phyloP scores from a whole-genome alignment of 2,797 vertebrate genomes.

The Manis pentadactyla region DNA sequence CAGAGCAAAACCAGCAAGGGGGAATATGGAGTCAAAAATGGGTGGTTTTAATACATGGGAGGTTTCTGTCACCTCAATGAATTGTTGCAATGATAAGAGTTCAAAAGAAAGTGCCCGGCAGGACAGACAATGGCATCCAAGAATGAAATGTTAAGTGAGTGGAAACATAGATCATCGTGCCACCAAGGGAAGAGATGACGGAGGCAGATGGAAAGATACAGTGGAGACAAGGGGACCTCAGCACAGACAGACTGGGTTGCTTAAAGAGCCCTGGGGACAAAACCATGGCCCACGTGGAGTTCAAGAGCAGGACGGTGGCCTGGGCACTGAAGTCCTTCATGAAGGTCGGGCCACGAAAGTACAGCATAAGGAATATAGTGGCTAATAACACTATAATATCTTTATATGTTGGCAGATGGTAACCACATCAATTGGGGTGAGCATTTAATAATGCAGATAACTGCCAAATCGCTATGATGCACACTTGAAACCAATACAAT shows the following conservation, averaged over 20 bases:
- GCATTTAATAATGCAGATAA: too few species aligned
- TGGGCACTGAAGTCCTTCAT: background rate
- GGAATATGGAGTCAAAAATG: background rate
- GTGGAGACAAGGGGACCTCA: too few species aligned
- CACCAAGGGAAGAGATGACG: background rate
- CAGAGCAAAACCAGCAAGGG: background rate
- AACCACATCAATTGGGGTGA: too few species aligned
- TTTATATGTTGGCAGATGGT: too few species aligned
- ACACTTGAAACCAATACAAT: too few species aligned
- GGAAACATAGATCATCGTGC: background rate
- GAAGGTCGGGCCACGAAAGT: background rate
- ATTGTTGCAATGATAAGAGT: background rate
- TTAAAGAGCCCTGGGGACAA: background rate
- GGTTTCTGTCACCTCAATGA: background rate
- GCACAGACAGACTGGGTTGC: too few species aligned
- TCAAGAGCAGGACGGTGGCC: background rate
- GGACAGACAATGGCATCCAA: background rate
- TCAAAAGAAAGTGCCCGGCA: background rate
- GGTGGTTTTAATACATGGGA: background rate
- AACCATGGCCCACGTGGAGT: background rate
- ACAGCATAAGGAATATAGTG: too few species aligned
- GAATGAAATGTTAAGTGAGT: background rate
- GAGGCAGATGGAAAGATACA: background rate
- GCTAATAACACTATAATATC: too few species aligned
- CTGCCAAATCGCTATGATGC: too few species aligned